Evolutionary conservation across 2,113 vertebrate genomes (phyloP), one percentile per base, ranked within the genome.

Genomic region (Hydrolagus affinis): DNA sequence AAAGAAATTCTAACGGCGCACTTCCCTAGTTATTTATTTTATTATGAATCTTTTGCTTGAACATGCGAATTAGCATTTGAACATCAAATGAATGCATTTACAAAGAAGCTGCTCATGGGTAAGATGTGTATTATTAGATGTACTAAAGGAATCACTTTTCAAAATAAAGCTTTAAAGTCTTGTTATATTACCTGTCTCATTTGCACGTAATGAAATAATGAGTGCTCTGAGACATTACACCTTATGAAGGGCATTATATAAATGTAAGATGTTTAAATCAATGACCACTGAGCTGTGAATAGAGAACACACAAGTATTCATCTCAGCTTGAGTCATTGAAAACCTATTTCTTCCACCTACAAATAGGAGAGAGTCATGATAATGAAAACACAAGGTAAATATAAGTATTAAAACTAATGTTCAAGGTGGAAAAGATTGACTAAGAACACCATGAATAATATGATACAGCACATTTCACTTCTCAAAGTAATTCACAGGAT

Each of bases 1-100:
- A 12, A 83, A 28, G 15, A 83, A 28, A 75, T 66, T 83, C 66
- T 66, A 68, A 68, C 64, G 78, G 78, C 17, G 28, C 78, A 83
- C 25, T 66, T 6, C 44, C 44, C 25, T 32, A 15, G 62, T 12
- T 30, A 23, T 64, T 62, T 64, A 62, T 83, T 64, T 30, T 15
- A 83, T 83, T 83, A 15, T 66, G 44, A 44, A 64, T 30, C 60
- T 15, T 64, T 62, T 66, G 28, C 73, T 44, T 75, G 25, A 83
- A 83, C 19, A 25, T 83, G 30, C 32, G 66, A 83, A 66, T 83
- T 66, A 66, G 23, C 64, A 25, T 60, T 28, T 11, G 14, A 32
- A 14, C 32, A 17, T 66, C 23, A 28, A 83, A 83, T 23, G 64
- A 14, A 83, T 8, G 66, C 11, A 19, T 30, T 66, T 32, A 30